Percentiles rank a stretch among this genome's conserved stretches.
These are phyloP conservation scores for Iphiclides podalirius DNA, from an alignment of 2,888 invertebrate species.

Conservation along the genomic window DNA sequence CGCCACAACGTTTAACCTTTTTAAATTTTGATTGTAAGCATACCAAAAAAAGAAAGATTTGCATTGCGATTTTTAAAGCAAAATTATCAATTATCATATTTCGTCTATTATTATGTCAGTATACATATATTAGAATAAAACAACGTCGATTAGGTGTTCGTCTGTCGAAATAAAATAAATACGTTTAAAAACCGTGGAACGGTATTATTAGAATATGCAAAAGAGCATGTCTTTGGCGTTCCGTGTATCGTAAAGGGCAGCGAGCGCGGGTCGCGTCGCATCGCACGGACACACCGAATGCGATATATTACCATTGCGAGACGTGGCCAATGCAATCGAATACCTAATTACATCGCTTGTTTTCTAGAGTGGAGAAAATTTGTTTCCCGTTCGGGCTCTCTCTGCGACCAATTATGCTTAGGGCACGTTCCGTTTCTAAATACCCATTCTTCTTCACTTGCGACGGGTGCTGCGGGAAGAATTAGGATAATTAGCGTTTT, in stretches of 20 bases:
- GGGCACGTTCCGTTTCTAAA: conserved; percentile 16
- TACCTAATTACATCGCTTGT: conserved; percentile 39
- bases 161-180: too few species aligned
- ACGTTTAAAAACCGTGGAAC: too few species aligned
- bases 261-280: conserved; percentile 21
- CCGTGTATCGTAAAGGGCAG: conserved; percentile 23
- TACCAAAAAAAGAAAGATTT: too few species aligned
- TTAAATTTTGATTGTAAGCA: too few species aligned
- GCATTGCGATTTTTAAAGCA: too few species aligned
- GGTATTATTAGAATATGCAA: too few species aligned
- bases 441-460: conserved; percentile 15
- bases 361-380: conserved; percentile 39
- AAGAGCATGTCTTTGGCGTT: too few species aligned
- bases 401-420: conserved; percentile 15
- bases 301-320: conserved; percentile 42
- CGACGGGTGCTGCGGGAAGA: not conserved
- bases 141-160: too few species aligned
- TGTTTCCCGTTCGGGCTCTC: conserved; percentile 24
- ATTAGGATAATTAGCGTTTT: conserved; percentile 7
- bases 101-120: too few species aligned
- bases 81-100: too few species aligned
- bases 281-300: conserved; percentile 31
- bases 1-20: too few species aligned
- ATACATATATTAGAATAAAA: too few species aligned
- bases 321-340: conserved; percentile 39